Percentiles rank a stretch among this genome's conserved stretches.
Conservation (phyloP, 2,888 invertebrate species). For the Nezara viridula region DNA sequence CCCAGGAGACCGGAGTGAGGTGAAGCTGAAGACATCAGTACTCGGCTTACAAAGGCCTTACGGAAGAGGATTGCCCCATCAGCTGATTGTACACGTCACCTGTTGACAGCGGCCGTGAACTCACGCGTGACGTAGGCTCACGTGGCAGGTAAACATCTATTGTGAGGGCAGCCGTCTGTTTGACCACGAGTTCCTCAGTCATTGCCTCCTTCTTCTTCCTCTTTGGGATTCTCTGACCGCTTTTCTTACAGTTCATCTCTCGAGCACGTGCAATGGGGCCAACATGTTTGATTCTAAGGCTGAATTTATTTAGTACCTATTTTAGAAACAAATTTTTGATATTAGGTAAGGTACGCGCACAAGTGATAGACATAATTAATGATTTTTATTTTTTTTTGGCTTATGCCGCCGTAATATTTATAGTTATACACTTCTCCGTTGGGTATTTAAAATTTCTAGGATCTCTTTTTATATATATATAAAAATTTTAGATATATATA, state of each 20-base stretch:
- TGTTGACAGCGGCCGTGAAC: constrained; percentile 10
- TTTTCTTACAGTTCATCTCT: not conserved
- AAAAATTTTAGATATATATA: too few species aligned
- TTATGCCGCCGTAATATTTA: too few species aligned
- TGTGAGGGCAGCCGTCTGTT: not conserved
- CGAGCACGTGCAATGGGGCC: not conserved
- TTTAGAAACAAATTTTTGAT: not conserved
- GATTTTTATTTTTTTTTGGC: too few species aligned
- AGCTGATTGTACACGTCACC: constrained; percentile 20
- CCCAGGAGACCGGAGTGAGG: not conserved
- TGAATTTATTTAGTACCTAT: too few species aligned
- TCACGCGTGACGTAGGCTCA: not conserved
- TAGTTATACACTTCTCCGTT: too few species aligned
- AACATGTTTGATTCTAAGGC: too few species aligned
- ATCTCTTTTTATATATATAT: too few species aligned
- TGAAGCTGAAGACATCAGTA: not conserved
- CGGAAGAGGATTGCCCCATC: not conserved
- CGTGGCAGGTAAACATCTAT: not conserved
- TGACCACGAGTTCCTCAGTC: not conserved
- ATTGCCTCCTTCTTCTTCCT: not conserved
- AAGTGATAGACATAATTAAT: too few species aligned
- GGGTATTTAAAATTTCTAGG: too few species aligned
- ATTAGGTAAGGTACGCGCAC: too few species aligned
- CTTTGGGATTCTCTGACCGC: not conserved
- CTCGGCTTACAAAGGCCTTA: not conserved